Evolutionary conservation across 2,113 vertebrate genomes (phyloP), one percentile per base, ranked within the genome.

Genomic region (Cettia cetti): DNA sequence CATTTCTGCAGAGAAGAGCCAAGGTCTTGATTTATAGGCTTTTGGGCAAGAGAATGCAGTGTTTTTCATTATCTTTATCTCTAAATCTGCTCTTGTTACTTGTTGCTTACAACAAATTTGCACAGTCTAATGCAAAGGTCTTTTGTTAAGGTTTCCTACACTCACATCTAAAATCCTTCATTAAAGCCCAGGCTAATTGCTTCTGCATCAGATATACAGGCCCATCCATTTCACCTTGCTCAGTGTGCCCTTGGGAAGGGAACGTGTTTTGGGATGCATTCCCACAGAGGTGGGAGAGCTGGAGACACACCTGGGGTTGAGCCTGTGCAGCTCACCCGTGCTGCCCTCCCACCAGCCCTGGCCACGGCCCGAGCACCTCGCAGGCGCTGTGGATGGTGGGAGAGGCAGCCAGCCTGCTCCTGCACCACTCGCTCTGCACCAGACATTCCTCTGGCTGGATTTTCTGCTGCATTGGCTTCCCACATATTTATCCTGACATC

Each of bases 381-480:
- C 2, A 15, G 76, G 56, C 3, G 0, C 39, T 4, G 4, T 7
- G 52, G 56, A 53, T 0, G 2, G 79, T 50, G 56, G 81, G 70
- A 70, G 44, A 75, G 22, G 57, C 86, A 83, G 70, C 68, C 54
- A 77, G 87, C 17, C 66, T 4, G 14, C 69, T 93, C 86, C 92
- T 64, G 69, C 52, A 7, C 78, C 77, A 53, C 86, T 74, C 4
- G 6, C 66, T 82, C 85, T 31, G 86, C 80, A 92, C 78, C 90
- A 95, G 86, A 95, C 92, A 94, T 96, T 96, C 92, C 92, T 95
- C 84, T 94, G 95, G 94, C 94, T 96, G 72, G 69, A 42, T 91
- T 95, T 92, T 92, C 92, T 96, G 87, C 95, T 90, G 91, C 91
- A 84, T 54, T 97, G 96, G 94, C 95, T 96, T 97, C 93, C 89